phyloP scores from a whole-genome alignment of 2,113 vertebrate species.

The Anarhynchus alexandrinus region DNA sequence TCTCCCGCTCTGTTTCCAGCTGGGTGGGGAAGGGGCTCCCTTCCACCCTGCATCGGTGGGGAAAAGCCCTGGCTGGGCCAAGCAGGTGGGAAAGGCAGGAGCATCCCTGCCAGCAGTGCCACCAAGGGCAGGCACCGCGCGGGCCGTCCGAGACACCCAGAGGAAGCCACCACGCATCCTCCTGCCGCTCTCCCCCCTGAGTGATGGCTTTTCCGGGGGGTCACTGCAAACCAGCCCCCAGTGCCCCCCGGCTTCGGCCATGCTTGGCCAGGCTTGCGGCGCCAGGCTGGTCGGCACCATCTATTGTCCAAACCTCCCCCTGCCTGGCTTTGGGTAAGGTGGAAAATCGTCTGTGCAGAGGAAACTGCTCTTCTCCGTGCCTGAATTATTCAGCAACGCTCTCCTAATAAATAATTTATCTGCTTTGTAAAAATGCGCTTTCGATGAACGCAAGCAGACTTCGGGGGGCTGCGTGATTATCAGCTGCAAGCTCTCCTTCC shows the following conservation, averaged over 20 bases:
- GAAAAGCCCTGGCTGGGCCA: not conserved
- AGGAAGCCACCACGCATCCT: fast-evolving
- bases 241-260: fast-evolving
- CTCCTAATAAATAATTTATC: not conserved
- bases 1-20: not conserved
- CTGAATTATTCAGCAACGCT: not conserved
- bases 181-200: not conserved
- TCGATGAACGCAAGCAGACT: fast-evolving
- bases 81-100: not conserved
- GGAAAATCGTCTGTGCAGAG: not conserved
- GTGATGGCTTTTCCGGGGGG: fast-evolving
- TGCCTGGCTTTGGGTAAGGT: fast-evolving
- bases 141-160: fast-evolving
- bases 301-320: not conserved
- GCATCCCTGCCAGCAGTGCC: not conserved
- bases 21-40: fast-evolving
- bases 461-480: not conserved
- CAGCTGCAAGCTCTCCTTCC: not conserved
- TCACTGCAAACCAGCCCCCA: not conserved
- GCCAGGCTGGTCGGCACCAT: not conserved
- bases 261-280: fast-evolving
- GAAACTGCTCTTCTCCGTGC: not conserved
- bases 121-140: fast-evolving
- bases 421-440: not conserved
- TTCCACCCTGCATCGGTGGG: fast-evolving